Conservation (phyloP, 1,140 invertebrate species). For the Lordiphosa stackelbergi region DNA sequence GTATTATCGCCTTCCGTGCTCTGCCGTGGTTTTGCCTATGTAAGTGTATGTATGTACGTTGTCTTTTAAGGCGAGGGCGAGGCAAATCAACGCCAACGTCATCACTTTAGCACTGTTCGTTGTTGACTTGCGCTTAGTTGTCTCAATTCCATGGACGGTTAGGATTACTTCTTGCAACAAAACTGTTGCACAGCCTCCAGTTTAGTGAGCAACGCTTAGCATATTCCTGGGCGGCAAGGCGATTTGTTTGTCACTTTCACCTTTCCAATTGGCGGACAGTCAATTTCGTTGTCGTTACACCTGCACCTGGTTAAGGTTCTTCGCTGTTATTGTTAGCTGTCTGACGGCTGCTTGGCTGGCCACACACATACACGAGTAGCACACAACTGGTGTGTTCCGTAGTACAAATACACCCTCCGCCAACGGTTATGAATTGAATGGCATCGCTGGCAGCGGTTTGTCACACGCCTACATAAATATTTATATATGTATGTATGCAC, state of each 20-base stretch:
- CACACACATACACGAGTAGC: no score
- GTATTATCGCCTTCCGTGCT: not conserved
- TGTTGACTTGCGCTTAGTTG: conserved; percentile 1
- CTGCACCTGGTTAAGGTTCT: not conserved
- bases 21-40: conserved; percentile 3
- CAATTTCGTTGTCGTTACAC: conserved; percentile 3
- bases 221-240: conserved; percentile 5
- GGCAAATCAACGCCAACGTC: conserved; percentile 13
- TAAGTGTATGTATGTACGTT: not conserved
- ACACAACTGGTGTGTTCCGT: not conserved
- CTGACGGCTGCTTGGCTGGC: not conserved
- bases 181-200: not conserved
- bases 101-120: conserved; percentile 10
- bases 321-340: conserved; percentile 1
- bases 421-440: conserved; percentile 5
- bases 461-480: not conserved
- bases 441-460: not conserved
- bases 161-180: conserved; percentile 6
- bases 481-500: not conserved
- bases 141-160: conserved; percentile 12
- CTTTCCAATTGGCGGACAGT: not conserved
- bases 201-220: no score
- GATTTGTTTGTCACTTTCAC: not conserved
- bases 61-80: conserved; percentile 6
- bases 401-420: conserved; percentile 3